Percentiles rank a stretch among this genome's conserved stretches.
Conservation (phyloP, 2,797 vertebrate genomes). For the Stomatorhinus walkeri region DNA sequence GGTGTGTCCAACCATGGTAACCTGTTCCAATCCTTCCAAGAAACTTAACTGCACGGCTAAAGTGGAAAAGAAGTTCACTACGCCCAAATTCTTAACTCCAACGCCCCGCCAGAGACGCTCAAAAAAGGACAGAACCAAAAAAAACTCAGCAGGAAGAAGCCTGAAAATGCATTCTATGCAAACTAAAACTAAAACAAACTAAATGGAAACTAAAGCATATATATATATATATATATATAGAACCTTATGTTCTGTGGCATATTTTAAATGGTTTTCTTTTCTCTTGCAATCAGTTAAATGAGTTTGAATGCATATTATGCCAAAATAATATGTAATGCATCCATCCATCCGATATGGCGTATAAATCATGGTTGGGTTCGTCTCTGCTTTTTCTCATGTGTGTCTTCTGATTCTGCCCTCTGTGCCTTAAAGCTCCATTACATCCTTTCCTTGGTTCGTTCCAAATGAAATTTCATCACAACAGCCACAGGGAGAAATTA, state of each 20-base stretch:
- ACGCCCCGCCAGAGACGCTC: not conserved
- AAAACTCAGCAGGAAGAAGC: not conserved
- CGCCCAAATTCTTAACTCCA: not conserved
- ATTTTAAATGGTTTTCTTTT: not conserved
- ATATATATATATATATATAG: not conserved
- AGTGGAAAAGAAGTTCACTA: not conserved
- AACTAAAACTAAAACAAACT: not conserved
- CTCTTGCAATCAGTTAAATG: not conserved
- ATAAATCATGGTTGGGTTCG: not conserved
- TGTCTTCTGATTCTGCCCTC: not conserved
- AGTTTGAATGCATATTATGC: not conserved
- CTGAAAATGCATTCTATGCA: not conserved
- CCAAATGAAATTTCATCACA: not conserved
- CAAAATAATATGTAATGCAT: not conserved
- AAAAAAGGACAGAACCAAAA: not conserved
- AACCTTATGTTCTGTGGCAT: not conserved
- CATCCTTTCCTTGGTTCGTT: not conserved
- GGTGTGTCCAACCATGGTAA: not conserved
- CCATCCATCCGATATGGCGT: not conserved
- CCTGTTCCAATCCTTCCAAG: not conserved
- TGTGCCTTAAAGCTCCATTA: not conserved
- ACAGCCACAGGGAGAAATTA: not conserved
- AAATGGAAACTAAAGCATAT: too few species aligned
- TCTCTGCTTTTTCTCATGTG: not conserved
- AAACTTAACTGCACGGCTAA: not conserved